Evolutionary conservation across 2,797 vertebrate species (phyloP).

Genomic region (Leptoclinus maculatus): DNA sequence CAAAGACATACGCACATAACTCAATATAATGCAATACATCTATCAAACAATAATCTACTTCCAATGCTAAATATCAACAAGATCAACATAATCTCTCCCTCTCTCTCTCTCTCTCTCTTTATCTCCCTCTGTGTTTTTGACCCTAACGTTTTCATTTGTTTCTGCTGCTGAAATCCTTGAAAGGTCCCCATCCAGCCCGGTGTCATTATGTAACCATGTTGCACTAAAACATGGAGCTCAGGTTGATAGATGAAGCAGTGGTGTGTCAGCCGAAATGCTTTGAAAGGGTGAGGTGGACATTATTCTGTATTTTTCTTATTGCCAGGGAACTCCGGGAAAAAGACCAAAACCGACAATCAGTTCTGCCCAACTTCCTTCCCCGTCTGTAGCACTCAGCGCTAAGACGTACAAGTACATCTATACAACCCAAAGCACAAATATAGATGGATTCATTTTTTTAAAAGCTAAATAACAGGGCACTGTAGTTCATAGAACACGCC

Average conservation of each 20-base stretch:
- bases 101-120: constrained; percentile 34
- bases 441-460: background rate
- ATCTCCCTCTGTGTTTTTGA: constrained; percentile 44
- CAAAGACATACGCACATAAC: constrained; percentile 67
- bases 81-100: constrained; percentile 62
- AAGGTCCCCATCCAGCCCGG: background rate
- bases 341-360: background rate
- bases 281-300: background rate
- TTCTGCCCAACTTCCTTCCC: background rate
- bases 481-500: background rate
- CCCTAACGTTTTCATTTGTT: constrained; percentile 32
- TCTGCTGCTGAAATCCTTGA: constrained; percentile 23
- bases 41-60: constrained; percentile 77
- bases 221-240: background rate
- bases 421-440: background rate
- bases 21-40: constrained; percentile 67
- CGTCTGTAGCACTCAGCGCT: background rate
- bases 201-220: constrained; percentile 51
- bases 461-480: background rate
- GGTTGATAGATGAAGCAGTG: background rate
- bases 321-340: background rate
- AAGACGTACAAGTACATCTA: background rate
- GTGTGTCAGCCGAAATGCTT: constrained; percentile 3
- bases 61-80: constrained; percentile 73
- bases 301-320: background rate